Conservation (phyloP, 1,140 invertebrate genomes). For the Drosophila obscura region DNA sequence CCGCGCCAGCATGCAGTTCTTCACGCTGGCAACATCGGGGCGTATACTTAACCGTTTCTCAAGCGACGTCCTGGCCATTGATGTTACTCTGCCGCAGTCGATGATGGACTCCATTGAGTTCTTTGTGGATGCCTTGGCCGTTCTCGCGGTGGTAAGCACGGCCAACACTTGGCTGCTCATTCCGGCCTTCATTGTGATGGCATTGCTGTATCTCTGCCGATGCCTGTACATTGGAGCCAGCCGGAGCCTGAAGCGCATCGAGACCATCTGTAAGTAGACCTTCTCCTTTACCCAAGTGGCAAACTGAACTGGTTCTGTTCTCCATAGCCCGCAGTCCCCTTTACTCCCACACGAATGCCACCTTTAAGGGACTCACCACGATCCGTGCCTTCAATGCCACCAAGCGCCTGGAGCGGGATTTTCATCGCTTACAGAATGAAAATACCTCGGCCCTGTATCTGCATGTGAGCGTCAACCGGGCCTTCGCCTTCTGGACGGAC, state of each 20-base stretch:
- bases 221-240: slow-evolving; percentile 91
- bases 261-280: slow-evolving; percentile 88
- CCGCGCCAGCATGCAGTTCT: slow-evolving; percentile 93
- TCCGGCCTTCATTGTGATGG: slow-evolving; percentile 88
- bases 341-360: slow-evolving; percentile 92
- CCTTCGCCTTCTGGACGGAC: slow-evolving; percentile 87
- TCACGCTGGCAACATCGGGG: slow-evolving; percentile 93
- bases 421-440: slow-evolving; percentile 89
- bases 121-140: slow-evolving; percentile 88
- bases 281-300: no score
- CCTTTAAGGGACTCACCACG: slow-evolving; percentile 91
- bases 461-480: slow-evolving; percentile 87
- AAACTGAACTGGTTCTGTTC: no score
- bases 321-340: slow-evolving; percentile 90
- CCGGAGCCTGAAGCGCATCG: slow-evolving; percentile 91
- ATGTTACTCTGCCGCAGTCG: slow-evolving; percentile 91
- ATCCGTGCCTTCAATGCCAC: slow-evolving; percentile 90
- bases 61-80: slow-evolving; percentile 93
- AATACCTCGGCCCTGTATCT: slow-evolving; percentile 89
- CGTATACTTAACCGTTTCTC: slow-evolving; percentile 94
- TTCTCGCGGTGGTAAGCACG: slow-evolving; percentile 88
- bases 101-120: slow-evolving; percentile 89
- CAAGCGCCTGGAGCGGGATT: slow-evolving; percentile 88
- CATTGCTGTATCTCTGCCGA: slow-evolving; percentile 88
- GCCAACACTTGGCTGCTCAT: slow-evolving; percentile 92